Evolutionary conservation across 1,140 invertebrate genomes (phyloP).

Genomic region (Periplaneta americana): DNA sequence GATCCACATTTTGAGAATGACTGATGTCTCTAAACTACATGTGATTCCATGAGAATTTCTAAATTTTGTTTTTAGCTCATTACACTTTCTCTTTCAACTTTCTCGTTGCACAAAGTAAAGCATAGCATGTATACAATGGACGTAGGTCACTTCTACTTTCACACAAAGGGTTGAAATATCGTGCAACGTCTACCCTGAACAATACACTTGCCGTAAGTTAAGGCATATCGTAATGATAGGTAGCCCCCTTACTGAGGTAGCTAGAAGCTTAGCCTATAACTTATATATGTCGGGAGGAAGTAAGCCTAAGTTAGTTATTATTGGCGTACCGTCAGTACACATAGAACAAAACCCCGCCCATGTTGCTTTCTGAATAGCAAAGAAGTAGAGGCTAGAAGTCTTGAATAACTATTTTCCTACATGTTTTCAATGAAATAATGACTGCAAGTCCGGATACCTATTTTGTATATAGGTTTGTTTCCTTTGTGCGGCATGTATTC

Average conservation of each 20-base stretch:
- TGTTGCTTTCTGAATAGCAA: neutral
- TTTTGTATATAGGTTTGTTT: neutral
- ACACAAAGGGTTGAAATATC: too few species aligned
- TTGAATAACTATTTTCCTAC: neutral
- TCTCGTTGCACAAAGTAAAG: too few species aligned
- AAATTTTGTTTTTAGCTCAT: too few species aligned
- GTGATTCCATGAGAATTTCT: too few species aligned
- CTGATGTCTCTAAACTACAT: too few species aligned
- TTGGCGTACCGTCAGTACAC: neutral
- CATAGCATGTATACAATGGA: too few species aligned
- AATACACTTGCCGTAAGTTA: neutral
- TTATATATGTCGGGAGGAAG: neutral
- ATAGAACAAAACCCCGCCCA: neutral
- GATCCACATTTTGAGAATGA: too few species aligned
- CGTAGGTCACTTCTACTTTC: neutral
- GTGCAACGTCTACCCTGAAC: neutral
- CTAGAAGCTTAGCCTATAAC: neutral
- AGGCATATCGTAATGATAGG: neutral
- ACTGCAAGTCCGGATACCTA: neutral
- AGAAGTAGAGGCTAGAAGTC: too few species aligned
- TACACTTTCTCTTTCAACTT: too few species aligned
- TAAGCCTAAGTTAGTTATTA: neutral
- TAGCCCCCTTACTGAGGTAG: neutral
- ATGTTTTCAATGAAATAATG: neutral
- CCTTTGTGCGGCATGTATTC: neutral